These are phyloP conservation scores for Rhipidura dahli DNA, from an alignment of 2,113 vertebrate genomes.

Conservation along the genomic window DNA sequence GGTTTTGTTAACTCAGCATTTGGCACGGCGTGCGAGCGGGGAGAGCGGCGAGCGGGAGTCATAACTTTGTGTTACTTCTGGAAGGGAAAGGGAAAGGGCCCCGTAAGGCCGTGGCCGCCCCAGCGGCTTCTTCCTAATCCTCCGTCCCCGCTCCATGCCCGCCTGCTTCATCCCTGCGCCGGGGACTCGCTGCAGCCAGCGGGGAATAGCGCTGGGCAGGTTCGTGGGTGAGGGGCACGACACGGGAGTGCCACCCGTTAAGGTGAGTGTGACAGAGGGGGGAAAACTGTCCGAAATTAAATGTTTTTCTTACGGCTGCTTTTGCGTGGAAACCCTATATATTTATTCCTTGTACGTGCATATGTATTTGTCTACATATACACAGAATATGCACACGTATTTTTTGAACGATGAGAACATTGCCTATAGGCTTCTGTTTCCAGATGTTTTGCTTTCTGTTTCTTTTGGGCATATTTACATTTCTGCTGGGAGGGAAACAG, in stretches of 20 bases:
- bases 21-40: slow-evolving; percentile 7
- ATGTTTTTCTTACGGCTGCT: not conserved
- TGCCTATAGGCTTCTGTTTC: not conserved
- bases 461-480: not conserved
- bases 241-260: not conserved
- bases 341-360: accelerated
- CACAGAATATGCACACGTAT: accelerated
- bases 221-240: not conserved
- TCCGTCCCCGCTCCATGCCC: not conserved
- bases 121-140: not conserved
- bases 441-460: slow-evolving; percentile 4
- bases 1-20: slow-evolving; percentile 40
- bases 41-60: not conserved
- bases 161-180: not conserved
- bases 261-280: not conserved
- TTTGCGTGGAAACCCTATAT: accelerated
- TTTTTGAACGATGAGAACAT: not conserved
- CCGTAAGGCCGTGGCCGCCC: not conserved
- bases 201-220: not conserved
- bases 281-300: not conserved
- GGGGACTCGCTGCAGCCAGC: not conserved
- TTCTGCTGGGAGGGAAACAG: not conserved
- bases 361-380: not conserved
- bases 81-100: not conserved
- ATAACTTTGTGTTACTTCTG: slow-evolving; percentile 16